phyloP scores from a whole-genome alignment of 2,113 vertebrate species.

The Amblyornis subalaris region DNA sequence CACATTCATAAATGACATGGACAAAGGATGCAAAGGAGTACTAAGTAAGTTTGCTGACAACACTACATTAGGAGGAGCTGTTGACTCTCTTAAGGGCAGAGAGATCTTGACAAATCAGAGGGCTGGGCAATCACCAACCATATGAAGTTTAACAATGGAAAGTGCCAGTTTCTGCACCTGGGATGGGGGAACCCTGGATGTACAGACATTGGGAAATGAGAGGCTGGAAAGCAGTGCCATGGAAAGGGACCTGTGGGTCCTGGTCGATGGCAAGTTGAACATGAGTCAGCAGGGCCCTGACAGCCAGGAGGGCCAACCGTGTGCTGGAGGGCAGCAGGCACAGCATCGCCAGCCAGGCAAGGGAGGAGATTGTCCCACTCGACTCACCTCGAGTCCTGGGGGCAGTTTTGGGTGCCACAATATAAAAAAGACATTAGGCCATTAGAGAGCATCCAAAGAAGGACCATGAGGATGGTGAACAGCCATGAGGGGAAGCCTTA shows the following conservation, averaged over 20 bases:
- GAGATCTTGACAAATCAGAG: neutral
- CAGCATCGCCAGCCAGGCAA: neutral
- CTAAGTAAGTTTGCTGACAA: neutral
- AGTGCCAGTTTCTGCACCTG: neutral
- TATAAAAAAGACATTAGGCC: neutral
- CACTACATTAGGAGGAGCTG: neutral
- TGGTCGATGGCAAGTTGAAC: neutral
- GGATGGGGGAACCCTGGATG: neutral
- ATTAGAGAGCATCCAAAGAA: neutral
- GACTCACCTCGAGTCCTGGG: neutral
- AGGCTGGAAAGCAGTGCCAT: neutral
- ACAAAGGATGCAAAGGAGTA: neutral
- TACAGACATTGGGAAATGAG: neutral
- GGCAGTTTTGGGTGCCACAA: neutral
- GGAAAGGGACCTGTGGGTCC: neutral
- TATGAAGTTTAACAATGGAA: accelerated
- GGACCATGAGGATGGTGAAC: too few species aligned
- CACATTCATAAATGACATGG: neutral
- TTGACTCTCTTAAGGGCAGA: neutral
- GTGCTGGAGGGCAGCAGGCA: neutral
- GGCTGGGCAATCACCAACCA: neutral
- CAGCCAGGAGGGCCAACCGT: neutral
- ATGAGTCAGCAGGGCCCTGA: neutral
- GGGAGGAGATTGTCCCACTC: neutral
- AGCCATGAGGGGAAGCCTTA: accelerated